These are phyloP conservation scores for Tetrax tetrax DNA, from an alignment of 2,113 vertebrate species.

Conservation along the genomic window DNA sequence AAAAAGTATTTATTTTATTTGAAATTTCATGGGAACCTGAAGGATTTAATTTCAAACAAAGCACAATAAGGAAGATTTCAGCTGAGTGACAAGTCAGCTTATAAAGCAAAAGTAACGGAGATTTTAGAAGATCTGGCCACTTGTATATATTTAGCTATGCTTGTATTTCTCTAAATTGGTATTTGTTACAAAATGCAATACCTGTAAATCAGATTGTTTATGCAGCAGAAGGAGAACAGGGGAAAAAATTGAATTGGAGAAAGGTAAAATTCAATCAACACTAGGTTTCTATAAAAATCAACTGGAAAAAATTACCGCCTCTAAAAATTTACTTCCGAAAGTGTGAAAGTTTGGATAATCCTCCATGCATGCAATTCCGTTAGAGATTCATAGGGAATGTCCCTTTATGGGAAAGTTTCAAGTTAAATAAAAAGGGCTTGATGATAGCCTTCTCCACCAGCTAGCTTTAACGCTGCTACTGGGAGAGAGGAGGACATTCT, in stretches of 20 bases:
- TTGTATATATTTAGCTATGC: background rate
- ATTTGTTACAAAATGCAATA: background rate
- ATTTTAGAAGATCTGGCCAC: background rate
- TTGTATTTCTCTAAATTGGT: no score
- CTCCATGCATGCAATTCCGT: accelerated
- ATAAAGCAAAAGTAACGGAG: background rate
- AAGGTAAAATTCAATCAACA: background rate
- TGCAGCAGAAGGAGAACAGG: background rate
- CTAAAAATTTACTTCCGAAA: background rate
- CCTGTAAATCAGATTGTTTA: background rate
- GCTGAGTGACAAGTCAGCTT: background rate
- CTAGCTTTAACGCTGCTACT: background rate
- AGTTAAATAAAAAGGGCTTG: background rate
- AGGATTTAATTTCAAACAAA: background rate
- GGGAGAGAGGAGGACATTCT: background rate
- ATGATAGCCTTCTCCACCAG: no score
- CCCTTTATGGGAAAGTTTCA: background rate
- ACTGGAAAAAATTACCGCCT: background rate
- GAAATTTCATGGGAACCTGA: background rate
- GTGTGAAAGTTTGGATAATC: background rate
- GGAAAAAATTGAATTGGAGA: background rate
- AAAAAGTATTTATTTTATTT: background rate
- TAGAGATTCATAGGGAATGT: background rate
- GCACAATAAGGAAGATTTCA: background rate
- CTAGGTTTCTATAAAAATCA: background rate